A percentile compares a stretch with the other conserved stretches of the same genome.
phyloP scores from a whole-genome alignment of 2,888 invertebrate genomes.

The Callosobruchus maculatus region DNA sequence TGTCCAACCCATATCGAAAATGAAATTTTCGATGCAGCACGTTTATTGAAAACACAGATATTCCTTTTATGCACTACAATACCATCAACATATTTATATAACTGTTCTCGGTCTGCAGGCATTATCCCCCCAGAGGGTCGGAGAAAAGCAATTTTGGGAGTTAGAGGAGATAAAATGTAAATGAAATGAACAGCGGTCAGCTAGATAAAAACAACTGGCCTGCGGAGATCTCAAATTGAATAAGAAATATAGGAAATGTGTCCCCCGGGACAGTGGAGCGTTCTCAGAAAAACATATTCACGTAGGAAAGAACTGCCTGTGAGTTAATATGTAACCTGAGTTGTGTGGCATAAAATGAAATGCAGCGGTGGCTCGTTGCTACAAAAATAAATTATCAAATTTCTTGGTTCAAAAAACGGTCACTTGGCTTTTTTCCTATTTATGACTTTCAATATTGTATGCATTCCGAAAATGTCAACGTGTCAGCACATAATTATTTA shows the following conservation, averaged over 20 bases:
- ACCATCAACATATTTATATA: background rate
- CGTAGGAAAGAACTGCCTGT: background rate
- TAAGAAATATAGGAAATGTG: conserved; percentile 9
- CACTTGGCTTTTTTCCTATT: too few species aligned
- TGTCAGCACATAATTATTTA: too few species aligned
- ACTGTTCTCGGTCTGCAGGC: background rate
- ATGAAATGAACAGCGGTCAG: conserved; percentile 13
- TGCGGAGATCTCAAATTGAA: conserved; percentile 12
- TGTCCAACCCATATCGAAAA: background rate
- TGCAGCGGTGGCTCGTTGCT: conserved; percentile 9
- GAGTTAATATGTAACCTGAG: background rate
- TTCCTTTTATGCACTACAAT: background rate
- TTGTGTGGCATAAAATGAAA: background rate
- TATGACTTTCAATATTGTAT: too few species aligned
- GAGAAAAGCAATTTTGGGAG: background rate
- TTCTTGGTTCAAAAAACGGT: too few species aligned
- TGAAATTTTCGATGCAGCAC: background rate
- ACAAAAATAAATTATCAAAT: background rate
- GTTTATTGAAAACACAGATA: background rate
- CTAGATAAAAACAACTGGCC: conserved; percentile 9
- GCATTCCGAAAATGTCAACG: too few species aligned
- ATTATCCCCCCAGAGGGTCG: background rate
- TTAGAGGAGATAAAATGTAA: conserved; percentile 11
- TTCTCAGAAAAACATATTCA: background rate
- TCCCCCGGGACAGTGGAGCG: conserved; percentile 7